phyloP scores from a whole-genome alignment of 2,797 vertebrate genomes.

The Vipera latastei region DNA sequence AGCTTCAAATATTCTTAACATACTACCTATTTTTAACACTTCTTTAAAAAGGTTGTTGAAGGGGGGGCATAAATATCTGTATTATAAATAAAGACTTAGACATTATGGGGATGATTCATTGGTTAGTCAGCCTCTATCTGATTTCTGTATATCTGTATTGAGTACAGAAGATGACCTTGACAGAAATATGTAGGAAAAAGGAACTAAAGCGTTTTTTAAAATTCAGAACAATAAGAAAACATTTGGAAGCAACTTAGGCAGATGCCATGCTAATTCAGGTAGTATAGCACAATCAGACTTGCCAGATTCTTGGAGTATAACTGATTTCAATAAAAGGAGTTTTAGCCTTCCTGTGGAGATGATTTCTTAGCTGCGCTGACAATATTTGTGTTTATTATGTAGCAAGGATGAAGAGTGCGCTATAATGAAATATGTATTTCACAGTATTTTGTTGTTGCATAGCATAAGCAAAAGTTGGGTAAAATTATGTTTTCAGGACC shows the following conservation, averaged over 20 bases:
- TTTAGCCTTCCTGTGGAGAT: background rate
- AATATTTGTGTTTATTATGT: background rate
- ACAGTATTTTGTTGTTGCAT: background rate
- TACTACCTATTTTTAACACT: background rate
- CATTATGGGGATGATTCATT: background rate
- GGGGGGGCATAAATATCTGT: background rate
- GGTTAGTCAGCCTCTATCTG: background rate
- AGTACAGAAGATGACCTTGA: background rate
- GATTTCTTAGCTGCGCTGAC: background rate
- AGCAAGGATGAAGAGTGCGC: background rate
- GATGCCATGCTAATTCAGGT: background rate
- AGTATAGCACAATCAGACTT: background rate
- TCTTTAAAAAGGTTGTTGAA: background rate
- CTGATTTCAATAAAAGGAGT: background rate
- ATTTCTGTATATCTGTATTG: background rate
- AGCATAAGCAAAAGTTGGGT: background rate
- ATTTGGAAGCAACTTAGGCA: background rate
- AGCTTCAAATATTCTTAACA: background rate
- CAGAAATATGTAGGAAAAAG: background rate
- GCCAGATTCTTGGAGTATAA: background rate
- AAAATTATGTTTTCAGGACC: background rate
- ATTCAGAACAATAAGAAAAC: background rate
- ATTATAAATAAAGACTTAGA: background rate
- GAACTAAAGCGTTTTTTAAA: background rate
- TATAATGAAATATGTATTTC: background rate